Evolutionary conservation across 37 sponge, comb jelly and placozoan species (phyloP), one percentile per base, ranked within the genome.

Genomic region (Aplysina aerophoba): DNA sequence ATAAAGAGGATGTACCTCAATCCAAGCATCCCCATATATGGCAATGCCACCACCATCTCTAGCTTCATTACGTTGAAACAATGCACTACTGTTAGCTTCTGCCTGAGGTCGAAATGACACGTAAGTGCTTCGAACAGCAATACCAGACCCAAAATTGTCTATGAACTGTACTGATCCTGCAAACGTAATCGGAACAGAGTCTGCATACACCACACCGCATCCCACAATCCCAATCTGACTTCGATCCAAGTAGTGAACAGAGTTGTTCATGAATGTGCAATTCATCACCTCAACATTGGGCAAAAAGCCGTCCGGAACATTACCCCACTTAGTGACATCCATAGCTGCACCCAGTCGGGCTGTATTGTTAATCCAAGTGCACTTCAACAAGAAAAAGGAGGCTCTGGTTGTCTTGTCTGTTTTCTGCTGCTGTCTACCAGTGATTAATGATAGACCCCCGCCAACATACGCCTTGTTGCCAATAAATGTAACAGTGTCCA

Each of bases 21-120:
- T 74, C n/a, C 28, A 59, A n/a, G 83, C 71, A 61, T 56, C 53
- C 0, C 78, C 88, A 74, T 72, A 73, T 44, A 88, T 31, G 17
- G 82, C 88, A 63, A 88, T 82, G 22, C 83, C 88, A 16, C 65
- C 88, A 55, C 88, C 88, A 35, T 72, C 74, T 21, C 25, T 4
- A n/a, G 75, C 88, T 57, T 0, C 1, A 34, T 88, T 88, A 40
- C 38, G 30, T 3, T 39, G 1, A 37, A 88, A 88, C 0, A 15
- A 60, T 53, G 57, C 44, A 34, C 50, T 44, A 44, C 50, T 8
- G 8, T 8, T 8, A 44, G 6, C 50, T 11, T 8, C 50, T 44
- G n/a, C 39, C 31, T 22, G 20, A 12, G 37, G 24, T 17, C 53
- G 28, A 67, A 87, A 81, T 11, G 54, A 16, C 22, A 88, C 69